A percentile compares a stretch with the other conserved stretches of the same genome.
These are phyloP conservation scores for Microhierax caerulescens DNA, from an alignment of 2,797 vertebrate species.

Conservation along the genomic window DNA sequence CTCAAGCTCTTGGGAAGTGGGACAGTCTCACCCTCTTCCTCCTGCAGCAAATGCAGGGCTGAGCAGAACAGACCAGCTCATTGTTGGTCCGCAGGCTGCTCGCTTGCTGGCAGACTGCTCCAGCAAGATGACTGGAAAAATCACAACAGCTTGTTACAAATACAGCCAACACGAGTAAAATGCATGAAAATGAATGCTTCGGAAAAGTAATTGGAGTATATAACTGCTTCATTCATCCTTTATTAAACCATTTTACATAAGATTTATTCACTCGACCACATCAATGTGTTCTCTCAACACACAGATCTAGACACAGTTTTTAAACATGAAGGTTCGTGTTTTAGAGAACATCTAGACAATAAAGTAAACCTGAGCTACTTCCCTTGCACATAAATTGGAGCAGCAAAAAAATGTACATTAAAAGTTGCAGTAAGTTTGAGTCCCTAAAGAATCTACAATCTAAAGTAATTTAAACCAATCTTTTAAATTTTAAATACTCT, in stretches of 20 bases:
- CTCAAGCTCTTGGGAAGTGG: neutral
- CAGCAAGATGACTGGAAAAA: slow-evolving; percentile 39
- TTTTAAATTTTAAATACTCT: neutral
- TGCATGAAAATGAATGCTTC: neutral
- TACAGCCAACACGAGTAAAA: neutral
- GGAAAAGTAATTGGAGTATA: neutral
- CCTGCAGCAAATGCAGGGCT: neutral
- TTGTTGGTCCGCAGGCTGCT: slow-evolving; percentile 12
- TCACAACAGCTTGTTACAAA: slow-evolving; percentile 37
- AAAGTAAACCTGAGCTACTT: neutral
- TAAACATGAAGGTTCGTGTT: neutral
- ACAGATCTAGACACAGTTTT: neutral
- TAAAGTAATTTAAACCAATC: neutral
- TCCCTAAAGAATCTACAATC: neutral
- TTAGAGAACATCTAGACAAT: neutral
- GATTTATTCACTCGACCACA: neutral
- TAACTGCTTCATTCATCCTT: neutral
- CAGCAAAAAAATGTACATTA: accelerated
- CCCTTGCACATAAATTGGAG: neutral
- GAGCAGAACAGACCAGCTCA: slow-evolving; percentile 13
- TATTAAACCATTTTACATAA: neutral
- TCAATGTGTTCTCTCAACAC: neutral
- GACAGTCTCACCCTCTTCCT: neutral
- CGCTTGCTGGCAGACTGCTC: neutral
- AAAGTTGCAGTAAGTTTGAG: neutral